Conservation (phyloP, 2,888 invertebrate genomes). For the Bombyx huttoni region DNA sequence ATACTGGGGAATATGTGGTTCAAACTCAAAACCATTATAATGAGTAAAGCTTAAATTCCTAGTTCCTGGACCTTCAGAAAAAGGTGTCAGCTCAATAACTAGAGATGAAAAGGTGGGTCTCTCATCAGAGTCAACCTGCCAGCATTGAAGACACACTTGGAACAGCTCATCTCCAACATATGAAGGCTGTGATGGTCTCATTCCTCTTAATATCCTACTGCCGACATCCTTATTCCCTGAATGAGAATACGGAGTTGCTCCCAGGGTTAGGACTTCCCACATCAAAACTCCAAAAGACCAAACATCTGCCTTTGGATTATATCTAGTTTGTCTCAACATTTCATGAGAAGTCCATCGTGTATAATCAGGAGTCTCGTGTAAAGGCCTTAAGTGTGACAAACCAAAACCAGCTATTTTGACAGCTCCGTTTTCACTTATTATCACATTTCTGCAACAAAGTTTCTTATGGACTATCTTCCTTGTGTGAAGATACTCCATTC, state of each 20-base stretch:
- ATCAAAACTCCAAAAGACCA: constrained; percentile 88
- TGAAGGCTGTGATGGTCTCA: constrained; percentile 80
- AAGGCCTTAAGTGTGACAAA: constrained; percentile 75
- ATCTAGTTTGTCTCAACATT: constrained; percentile 78
- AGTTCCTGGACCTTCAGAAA: constrained; percentile 39
- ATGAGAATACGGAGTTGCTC: constrained; percentile 83
- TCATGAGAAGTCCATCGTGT: constrained; percentile 87
- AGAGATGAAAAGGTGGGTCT: constrained; percentile 80
- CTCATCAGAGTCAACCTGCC: constrained; percentile 87
- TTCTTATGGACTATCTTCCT: constrained; percentile 81
- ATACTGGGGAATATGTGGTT: constrained; percentile 55
- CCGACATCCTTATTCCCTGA: constrained; percentile 77
- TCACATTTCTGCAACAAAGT: constrained; percentile 80
- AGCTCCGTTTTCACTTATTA: constrained; percentile 74
- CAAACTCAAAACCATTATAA: constrained; percentile 57
- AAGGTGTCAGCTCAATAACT: constrained; percentile 47
- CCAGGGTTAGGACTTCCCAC: constrained; percentile 87
- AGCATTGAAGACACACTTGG: constrained; percentile 86
- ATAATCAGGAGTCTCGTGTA: constrained; percentile 79
- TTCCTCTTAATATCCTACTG: constrained; percentile 77
- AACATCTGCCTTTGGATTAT: constrained; percentile 81
- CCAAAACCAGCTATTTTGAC: constrained; percentile 85
- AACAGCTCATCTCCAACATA: constrained; percentile 85
- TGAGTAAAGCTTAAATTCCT: constrained; percentile 56
- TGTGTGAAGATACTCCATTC: constrained; percentile 79